These are phyloP conservation scores for Molorchus minor DNA, from an alignment of 2,888 invertebrate species.

Conservation along the genomic window DNA sequence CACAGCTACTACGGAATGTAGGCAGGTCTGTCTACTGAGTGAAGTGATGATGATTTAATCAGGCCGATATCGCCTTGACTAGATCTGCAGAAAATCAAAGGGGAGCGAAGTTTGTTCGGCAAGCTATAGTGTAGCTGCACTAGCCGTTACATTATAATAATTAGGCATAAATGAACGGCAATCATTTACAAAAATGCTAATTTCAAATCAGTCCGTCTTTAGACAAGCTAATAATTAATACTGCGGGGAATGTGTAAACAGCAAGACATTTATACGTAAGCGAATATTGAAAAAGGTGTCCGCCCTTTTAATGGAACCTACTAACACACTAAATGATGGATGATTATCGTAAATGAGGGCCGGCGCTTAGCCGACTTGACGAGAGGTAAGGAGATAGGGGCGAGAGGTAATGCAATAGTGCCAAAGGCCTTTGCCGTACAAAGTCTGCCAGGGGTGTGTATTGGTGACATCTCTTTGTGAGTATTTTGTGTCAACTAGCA, in stretches of 20 bases:
- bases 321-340: no score
- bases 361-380: no score
- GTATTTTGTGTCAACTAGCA: slow-evolving; percentile 17
- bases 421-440: no score
- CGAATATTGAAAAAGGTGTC: no score
- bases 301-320: no score
- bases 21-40: slow-evolving; percentile 53
- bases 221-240: background rate
- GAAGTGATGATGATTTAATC: slow-evolving; percentile 32
- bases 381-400: no score
- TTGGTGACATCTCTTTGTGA: background rate
- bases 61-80: slow-evolving; percentile 52
- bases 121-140: slow-evolving; percentile 55
- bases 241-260: background rate
- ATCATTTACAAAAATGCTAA: slow-evolving; percentile 39
- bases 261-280: no score
- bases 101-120: slow-evolving; percentile 46
- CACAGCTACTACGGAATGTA: slow-evolving; percentile 61
- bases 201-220: background rate
- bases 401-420: no score
- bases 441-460: no score
- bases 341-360: no score
- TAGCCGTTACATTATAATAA: slow-evolving; percentile 33
- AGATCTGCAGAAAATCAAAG: slow-evolving; percentile 55
- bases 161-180: slow-evolving; percentile 34